Conservation (phyloP, 2,113 vertebrate genomes). For the Poecile atricapillus region DNA sequence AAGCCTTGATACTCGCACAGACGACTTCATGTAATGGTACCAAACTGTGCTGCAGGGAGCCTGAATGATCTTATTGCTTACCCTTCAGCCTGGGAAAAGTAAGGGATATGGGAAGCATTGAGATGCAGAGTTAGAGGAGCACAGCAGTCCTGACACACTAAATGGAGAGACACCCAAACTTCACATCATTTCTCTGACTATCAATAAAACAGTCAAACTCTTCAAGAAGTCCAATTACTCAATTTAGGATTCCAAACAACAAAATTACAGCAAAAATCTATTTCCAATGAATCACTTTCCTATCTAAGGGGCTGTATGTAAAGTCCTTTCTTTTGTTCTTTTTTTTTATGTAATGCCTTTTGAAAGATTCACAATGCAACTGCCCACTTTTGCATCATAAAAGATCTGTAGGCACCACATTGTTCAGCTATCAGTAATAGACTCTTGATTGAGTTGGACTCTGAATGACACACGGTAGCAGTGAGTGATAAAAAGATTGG, state of each 20-base stretch:
- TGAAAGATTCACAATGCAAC: slow-evolving; percentile 40
- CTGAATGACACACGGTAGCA: slow-evolving; percentile 12
- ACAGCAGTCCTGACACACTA: not conserved
- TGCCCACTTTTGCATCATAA: slow-evolving; percentile 50
- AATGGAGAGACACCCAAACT: not conserved
- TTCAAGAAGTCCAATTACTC: not conserved
- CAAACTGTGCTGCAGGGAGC: not conserved
- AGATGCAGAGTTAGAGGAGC: not conserved
- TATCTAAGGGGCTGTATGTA: not conserved
- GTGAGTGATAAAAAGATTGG: slow-evolving; percentile 37
- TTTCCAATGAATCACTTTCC: not conserved
- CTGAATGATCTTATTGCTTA: not conserved
- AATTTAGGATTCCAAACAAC: not conserved
- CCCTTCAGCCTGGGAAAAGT: not conserved
- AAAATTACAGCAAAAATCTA: not conserved
- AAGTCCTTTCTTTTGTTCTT: not conserved
- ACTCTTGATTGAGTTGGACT: slow-evolving; percentile 40
- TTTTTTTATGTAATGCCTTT: slow-evolving; percentile 11
- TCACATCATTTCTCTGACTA: not conserved
- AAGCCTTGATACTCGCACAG: not conserved
- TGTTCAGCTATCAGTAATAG: slow-evolving; percentile 50
- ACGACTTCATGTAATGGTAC: not conserved
- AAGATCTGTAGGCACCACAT: slow-evolving; percentile 47
- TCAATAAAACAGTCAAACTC: not conserved
- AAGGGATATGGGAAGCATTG: not conserved